phyloP scores from a whole-genome alignment of 2,888 invertebrate species.

The Nomada ruficornis region DNA sequence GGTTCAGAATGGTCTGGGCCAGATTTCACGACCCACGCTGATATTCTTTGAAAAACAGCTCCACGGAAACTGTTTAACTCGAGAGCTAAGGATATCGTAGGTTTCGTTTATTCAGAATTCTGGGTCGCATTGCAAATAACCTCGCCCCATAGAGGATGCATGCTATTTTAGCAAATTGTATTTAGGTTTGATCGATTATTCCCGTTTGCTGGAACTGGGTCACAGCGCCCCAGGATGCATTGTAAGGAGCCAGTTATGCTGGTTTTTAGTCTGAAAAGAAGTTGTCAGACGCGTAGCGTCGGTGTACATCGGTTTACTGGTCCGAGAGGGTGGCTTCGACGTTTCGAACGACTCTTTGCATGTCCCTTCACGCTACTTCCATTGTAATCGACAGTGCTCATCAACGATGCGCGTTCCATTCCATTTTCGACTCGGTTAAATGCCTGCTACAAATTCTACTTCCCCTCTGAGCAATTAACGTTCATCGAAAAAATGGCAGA shows the following conservation, averaged over 20 bases:
- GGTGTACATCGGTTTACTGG: conserved; percentile 77
- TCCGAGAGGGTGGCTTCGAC: conserved; percentile 75
- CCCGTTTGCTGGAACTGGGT: conserved; percentile 77
- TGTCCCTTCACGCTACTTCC: conserved; percentile 78
- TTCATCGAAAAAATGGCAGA: neutral
- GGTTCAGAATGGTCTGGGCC: too few species aligned
- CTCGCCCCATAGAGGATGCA: conserved; percentile 34
- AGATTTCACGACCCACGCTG: too few species aligned
- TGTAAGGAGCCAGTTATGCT: conserved; percentile 80
- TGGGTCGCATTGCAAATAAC: conserved; percentile 34
- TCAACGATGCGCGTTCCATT: neutral
- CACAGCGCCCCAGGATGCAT: conserved; percentile 77
- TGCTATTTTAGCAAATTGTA: conserved; percentile 40
- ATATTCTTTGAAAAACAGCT: too few species aligned
- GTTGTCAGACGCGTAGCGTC: conserved; percentile 80
- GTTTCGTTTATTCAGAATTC: neutral
- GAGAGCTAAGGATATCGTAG: neutral
- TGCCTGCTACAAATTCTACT: neutral
- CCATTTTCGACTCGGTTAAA: conserved; percentile 5
- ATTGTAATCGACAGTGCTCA: conserved; percentile 29
- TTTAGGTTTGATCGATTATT: conserved; percentile 66
- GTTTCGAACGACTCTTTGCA: conserved; percentile 78
- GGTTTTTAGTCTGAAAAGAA: conserved; percentile 79
- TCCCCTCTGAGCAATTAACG: neutral
- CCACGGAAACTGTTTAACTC: too few species aligned